A percentile compares a stretch with the other conserved stretches of the same genome.
Evolutionary conservation across 1,140 invertebrate genomes (phyloP).

Genomic region (Glossosoma conforme): DNA sequence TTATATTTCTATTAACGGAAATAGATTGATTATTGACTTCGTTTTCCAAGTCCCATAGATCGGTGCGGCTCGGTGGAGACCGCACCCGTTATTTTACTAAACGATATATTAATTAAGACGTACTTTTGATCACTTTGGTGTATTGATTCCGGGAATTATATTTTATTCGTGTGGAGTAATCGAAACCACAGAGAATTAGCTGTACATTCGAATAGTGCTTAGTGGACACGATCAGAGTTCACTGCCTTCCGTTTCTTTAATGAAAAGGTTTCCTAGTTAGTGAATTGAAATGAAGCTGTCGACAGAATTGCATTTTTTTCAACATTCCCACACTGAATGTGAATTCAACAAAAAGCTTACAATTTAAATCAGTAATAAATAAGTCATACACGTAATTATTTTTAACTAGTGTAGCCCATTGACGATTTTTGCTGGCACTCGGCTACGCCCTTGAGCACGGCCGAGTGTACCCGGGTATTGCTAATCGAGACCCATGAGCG

Average conservation of each 20-base stretch:
- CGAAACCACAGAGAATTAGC: too few species aligned
- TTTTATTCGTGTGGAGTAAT: too few species aligned
- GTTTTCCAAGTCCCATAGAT: constrained; percentile 17
- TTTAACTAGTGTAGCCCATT: constrained; percentile 23
- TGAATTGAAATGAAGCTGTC: constrained; percentile 8
- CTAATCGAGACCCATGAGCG: too few species aligned
- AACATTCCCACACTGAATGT: constrained; percentile 15
- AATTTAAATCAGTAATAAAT: too few species aligned
- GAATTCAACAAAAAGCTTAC: too few species aligned
- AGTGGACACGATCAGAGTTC: constrained; percentile 9
- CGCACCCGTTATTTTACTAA: constrained; percentile 4
- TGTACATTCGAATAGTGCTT: neutral
- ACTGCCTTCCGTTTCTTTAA: constrained; percentile 15
- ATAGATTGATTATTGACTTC: constrained; percentile 3
- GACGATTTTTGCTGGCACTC: too few species aligned
- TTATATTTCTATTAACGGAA: constrained; percentile 22
- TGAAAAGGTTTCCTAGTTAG: constrained; percentile 9
- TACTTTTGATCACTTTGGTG: constrained; percentile 9
- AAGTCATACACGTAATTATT: too few species aligned
- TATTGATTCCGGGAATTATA: constrained; percentile 6
- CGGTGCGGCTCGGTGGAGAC: neutral
- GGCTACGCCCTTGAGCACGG: too few species aligned
- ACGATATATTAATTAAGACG: constrained; percentile 8
- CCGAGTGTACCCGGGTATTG: too few species aligned
- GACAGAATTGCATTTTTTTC: constrained; percentile 9